Conservation (phyloP, 2,797 vertebrate genomes). For the Poecilia picta region DNA sequence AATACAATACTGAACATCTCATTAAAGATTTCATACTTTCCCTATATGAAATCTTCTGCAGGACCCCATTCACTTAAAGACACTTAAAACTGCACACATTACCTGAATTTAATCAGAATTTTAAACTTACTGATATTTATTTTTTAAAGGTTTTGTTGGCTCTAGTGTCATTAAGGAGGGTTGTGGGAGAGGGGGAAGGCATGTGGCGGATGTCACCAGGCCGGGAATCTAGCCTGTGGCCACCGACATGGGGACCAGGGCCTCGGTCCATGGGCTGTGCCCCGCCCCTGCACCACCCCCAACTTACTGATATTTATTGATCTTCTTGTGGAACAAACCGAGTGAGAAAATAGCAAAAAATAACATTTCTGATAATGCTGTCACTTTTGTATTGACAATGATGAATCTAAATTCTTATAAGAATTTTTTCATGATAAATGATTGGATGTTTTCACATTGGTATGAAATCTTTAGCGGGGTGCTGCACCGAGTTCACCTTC, state of each 20-base stretch:
- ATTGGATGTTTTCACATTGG: too few species aligned
- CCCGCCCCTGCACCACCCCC: too few species aligned
- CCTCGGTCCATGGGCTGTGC: too few species aligned
- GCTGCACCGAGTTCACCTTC: neutral
- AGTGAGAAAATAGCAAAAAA: neutral
- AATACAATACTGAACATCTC: too few species aligned
- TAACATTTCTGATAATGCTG: neutral
- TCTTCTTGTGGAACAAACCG: neutral
- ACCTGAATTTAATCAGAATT: neutral
- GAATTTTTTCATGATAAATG: neutral
- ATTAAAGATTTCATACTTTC: too few species aligned
- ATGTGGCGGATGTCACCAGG: too few species aligned
- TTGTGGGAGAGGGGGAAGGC: too few species aligned
- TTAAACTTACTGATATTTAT: neutral
- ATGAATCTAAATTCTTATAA: neutral
- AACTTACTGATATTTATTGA: neutral
- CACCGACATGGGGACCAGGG: too few species aligned
- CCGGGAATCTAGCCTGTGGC: too few species aligned
- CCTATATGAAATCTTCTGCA: too few species aligned
- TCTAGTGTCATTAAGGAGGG: too few species aligned
- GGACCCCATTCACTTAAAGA: neutral
- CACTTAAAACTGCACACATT: neutral
- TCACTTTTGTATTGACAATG: neutral
- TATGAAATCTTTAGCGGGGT: neutral
- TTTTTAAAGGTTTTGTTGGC: too few species aligned